Evolutionary conservation across 2,113 vertebrate genomes (phyloP), one percentile per base, ranked within the genome.

Genomic region (Junco hyemalis): DNA sequence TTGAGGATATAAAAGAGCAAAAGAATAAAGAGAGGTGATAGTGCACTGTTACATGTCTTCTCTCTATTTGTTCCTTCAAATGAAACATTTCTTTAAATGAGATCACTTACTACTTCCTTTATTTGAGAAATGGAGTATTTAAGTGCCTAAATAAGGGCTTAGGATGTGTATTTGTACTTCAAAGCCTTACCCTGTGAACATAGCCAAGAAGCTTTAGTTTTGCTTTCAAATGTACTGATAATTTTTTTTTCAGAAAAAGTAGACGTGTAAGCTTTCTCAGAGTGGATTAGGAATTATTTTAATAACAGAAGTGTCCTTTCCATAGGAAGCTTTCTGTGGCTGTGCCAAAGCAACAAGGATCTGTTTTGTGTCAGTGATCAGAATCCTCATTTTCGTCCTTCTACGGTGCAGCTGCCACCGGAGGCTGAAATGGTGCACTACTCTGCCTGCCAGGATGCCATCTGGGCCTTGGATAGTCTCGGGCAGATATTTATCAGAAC

Each of bases 311-410:
- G 26, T 90, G 26, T 91, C 48, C 66, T 69, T 93, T 82, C 86
- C n/a, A 2, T 90, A 99, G 99, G 99, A 87, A 99, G 98, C 45
- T 98, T 99, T 86, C 93, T 99, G 80, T 99, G 99, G 99, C 97
- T 99, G 94, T 98, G 98, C 86, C 99, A 99, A 97, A 99, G 98
- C 98, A 98, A 96, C 96, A 99, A 99, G 97, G 99, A 99, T 85
- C 98, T 99, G 74, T 99, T 99, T 96, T 98, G 99, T 73, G 96
- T 99, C 76, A 98, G 98, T 86, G 98, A 99, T 94, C 98, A 98
- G 96, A 98, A 98, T 14, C 98, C 98, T 18, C 98, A 98, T 92
- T 98, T 99, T 79, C 98, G 98, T 61, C 99, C 99, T 21, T 99
- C 98, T 16, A 99, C 99, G 0, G 98, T 99, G 56, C 98, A 98